Evolutionary conservation across 2,888 invertebrate genomes (phyloP).

Genomic region (Tenodera sinensis): DNA sequence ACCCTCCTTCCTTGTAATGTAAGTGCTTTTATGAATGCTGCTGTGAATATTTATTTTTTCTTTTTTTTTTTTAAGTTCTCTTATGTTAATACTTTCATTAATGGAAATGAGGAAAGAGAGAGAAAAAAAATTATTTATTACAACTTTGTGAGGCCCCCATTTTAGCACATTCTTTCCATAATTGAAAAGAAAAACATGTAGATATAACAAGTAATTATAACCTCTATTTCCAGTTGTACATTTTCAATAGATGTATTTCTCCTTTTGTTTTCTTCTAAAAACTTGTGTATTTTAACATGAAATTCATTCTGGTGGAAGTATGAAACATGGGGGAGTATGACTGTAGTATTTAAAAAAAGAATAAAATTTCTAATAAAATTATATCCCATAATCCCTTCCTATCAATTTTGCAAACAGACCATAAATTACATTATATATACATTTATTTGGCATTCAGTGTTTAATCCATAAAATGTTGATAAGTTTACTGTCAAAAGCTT

Average conservation of each 20-base stretch:
- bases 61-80: not conserved
- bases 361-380: conserved; percentile 24
- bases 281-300: conserved; percentile 14
- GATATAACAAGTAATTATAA: not conserved
- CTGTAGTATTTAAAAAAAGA: conserved; percentile 21
- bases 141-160: not conserved
- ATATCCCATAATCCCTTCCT: conserved; percentile 20
- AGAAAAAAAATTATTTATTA: not conserved
- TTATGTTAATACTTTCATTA: not conserved
- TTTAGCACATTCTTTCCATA: not conserved
- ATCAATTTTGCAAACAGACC: not conserved
- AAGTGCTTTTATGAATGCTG: not conserved
- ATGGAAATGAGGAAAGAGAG: not conserved
- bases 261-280: conserved; percentile 3
- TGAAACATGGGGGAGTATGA: conserved; percentile 24
- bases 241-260: not conserved
- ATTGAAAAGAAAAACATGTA: not conserved
- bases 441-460: not conserved
- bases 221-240: not conserved
- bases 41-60: not conserved
- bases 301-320: conserved; percentile 23
- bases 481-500: not conserved
- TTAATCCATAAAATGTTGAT: not conserved
- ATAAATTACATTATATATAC: not conserved
- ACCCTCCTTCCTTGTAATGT: not conserved